Percentiles rank a stretch among this genome's conserved stretches.
phyloP scores from a whole-genome alignment of 2,888 invertebrate genomes.

The Chrysolina americana region DNA sequence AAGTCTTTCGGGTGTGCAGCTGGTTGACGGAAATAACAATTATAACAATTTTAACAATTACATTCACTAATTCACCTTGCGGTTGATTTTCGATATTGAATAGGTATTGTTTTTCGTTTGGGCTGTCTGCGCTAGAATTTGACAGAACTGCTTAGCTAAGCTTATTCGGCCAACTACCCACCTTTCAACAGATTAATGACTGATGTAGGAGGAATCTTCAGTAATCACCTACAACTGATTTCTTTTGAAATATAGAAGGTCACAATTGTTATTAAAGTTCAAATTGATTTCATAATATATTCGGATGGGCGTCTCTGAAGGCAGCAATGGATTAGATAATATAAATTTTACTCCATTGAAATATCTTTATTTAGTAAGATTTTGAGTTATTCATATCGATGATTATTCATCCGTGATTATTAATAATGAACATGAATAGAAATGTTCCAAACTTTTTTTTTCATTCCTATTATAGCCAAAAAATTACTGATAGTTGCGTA shows the following conservation, averaged over 20 bases:
- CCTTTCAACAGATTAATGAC: not conserved
- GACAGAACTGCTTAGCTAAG: not conserved
- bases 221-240: not conserved
- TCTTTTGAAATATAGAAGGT: not conserved
- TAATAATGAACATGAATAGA: too few relatives aligned
- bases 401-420: too few relatives aligned
- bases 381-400: too few relatives aligned
- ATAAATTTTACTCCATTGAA: not conserved
- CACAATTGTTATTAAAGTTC: not conserved
- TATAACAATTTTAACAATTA: too few relatives aligned
- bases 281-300: not conserved
- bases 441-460: too few relatives aligned
- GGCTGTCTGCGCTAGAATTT: not conserved
- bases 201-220: conserved; percentile 20
- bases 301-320: too few relatives aligned
- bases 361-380: not conserved
- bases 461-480: too few relatives aligned
- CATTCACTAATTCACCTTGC: too few relatives aligned
- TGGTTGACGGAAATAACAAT: too few relatives aligned
- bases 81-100: not conserved
- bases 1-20: too few relatives aligned
- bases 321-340: too few relatives aligned
- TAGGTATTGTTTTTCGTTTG: not conserved
- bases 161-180: not conserved
- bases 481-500: too few relatives aligned